phyloP scores from a whole-genome alignment of 2,797 vertebrate species.

The Ptychobarbus kaznakovi region DNA sequence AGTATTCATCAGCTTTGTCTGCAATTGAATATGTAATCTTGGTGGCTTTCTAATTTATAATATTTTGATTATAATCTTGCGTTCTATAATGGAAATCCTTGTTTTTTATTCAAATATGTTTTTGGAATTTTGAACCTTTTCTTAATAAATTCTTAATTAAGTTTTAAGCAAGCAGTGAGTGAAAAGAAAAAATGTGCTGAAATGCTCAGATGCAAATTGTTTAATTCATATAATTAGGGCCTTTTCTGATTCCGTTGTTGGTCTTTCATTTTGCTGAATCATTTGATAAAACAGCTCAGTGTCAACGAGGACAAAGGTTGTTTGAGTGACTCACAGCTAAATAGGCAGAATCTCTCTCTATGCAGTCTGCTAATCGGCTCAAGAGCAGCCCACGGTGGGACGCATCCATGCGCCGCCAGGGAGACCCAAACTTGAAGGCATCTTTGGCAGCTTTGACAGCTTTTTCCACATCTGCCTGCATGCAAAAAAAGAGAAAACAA shows the following conservation, averaged over 20 bases:
- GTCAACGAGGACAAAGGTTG: not conserved
- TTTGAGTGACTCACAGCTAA: slow-evolving; percentile 83
- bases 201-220: not conserved
- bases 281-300: not conserved
- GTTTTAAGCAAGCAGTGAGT: slow-evolving; percentile 1
- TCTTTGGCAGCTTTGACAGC: slow-evolving; percentile 88
- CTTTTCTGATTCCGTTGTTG: not conserved
- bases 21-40: not conserved
- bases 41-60: not conserved
- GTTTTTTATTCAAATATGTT: not conserved
- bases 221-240: not conserved
- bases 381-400: slow-evolving; percentile 89
- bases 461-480: slow-evolving; percentile 90
- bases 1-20: not conserved
- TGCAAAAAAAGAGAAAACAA: not conserved
- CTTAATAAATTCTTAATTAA: not conserved
- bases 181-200: not conserved
- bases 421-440: slow-evolving; percentile 90
- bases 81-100: not conserved
- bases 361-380: slow-evolving; percentile 85
- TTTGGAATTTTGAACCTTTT: not conserved
- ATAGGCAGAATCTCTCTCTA: slow-evolving; percentile 90
- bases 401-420: slow-evolving; percentile 93
- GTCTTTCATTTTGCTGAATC: not conserved
- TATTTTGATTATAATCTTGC: not conserved